These are phyloP conservation scores for Betta splendens DNA, from an alignment of 2,797 vertebrate species.

Conservation along the genomic window DNA sequence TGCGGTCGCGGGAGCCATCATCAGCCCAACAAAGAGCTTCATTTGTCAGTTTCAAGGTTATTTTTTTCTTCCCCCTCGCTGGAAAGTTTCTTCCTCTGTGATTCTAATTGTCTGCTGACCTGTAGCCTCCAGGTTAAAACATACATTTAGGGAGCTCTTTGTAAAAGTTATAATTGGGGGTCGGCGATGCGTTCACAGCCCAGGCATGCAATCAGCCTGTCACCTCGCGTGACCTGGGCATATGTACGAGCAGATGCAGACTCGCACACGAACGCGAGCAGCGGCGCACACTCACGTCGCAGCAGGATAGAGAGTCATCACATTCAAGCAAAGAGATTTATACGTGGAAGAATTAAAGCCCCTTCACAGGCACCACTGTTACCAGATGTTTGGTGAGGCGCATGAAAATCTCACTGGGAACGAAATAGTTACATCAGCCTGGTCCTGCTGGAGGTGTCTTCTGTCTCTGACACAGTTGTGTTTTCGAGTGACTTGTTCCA, in stretches of 20 bases:
- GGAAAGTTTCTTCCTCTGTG: slow-evolving; percentile 10
- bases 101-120: slow-evolving; percentile 48
- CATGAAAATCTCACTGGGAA: not conserved
- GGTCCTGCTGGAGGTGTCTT: too few relatives aligned
- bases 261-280: not conserved
- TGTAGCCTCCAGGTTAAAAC: slow-evolving; percentile 43
- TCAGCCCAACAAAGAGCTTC: slow-evolving; percentile 40
- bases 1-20: slow-evolving; percentile 14
- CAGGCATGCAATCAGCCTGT: slow-evolving; percentile 35
- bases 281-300: not conserved
- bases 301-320: not conserved
- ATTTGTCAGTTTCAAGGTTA: slow-evolving; percentile 54
- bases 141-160: slow-evolving; percentile 49
- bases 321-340: not conserved
- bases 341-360: not conserved
- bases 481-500: too few relatives aligned
- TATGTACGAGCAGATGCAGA: not conserved
- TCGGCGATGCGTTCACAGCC: slow-evolving; percentile 33
- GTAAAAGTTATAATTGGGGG: slow-evolving; percentile 60
- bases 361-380: slow-evolving; percentile 15
- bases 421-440: too few relatives aligned
- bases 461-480: too few relatives aligned
- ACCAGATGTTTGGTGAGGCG: not conserved
- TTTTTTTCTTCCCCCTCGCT: slow-evolving; percentile 36
- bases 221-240: slow-evolving; percentile 23